Percentiles rank a stretch among this genome's conserved stretches.
Evolutionary conservation across 2,888 invertebrate species (phyloP).

Genomic region (Sesamia inferens): DNA sequence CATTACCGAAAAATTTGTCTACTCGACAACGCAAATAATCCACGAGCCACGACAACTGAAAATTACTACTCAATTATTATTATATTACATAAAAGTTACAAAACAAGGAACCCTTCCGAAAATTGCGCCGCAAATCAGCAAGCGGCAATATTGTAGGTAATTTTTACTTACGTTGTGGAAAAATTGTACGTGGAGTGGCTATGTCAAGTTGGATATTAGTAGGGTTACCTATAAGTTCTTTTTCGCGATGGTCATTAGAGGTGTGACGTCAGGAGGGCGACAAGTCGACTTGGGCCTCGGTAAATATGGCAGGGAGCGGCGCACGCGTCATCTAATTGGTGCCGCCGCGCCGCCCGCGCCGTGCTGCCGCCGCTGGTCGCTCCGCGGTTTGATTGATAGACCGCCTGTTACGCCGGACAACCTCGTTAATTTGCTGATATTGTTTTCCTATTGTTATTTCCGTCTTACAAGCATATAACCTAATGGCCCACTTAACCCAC

Average conservation of each 20-base stretch:
- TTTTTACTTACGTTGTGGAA: slow-evolving; percentile 45
- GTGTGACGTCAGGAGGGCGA: slow-evolving; percentile 79
- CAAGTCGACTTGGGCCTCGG: slow-evolving; percentile 62
- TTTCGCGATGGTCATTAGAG: slow-evolving; percentile 71
- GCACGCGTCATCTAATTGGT: slow-evolving; percentile 80
- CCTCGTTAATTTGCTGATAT: slow-evolving; percentile 78
- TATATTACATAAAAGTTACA: slow-evolving; percentile 32
- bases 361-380: slow-evolving; percentile 54
- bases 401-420: slow-evolving; percentile 83
- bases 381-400: slow-evolving; percentile 84
- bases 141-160: slow-evolving; percentile 23
- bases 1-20: background rate
- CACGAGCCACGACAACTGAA: background rate
- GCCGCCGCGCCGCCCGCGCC: slow-evolving; percentile 53
- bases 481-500: slow-evolving; percentile 40
- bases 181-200: slow-evolving; percentile 37
- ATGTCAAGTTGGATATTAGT: slow-evolving; percentile 46
- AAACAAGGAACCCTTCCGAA: slow-evolving; percentile 28
- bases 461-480: slow-evolving; percentile 59
- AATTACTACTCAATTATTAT: background rate
- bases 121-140: slow-evolving; percentile 23
- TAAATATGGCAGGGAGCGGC: slow-evolving; percentile 80
- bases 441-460: slow-evolving; percentile 77
- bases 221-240: slow-evolving; percentile 71
- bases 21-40: background rate